Conservation (phyloP, 2,113 vertebrate genomes). For the Crotalus horridus region DNA sequence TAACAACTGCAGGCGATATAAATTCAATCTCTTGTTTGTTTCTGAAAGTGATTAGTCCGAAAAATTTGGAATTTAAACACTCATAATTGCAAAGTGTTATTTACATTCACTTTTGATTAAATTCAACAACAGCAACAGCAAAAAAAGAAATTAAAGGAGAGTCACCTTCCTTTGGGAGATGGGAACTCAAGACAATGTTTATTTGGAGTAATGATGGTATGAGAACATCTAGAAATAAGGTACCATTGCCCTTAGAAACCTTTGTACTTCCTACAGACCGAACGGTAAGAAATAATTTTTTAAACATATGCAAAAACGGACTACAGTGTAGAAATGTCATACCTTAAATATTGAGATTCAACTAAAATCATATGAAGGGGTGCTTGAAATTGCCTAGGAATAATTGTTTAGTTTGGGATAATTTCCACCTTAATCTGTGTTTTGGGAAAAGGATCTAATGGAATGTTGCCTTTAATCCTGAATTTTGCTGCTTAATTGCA, state of each 20-base stretch:
- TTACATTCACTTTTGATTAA: conserved; percentile 73
- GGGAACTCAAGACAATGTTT: conserved; percentile 51
- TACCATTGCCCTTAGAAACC: neutral
- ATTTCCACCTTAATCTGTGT: conserved; percentile 16
- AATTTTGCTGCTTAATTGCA: neutral
- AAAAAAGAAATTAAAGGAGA: conserved; percentile 39
- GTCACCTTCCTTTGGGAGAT: conserved; percentile 36
- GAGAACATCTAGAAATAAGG: neutral
- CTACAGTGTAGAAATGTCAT: neutral
- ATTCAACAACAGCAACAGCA: conserved; percentile 47
- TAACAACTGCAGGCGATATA: conserved; percentile 77
- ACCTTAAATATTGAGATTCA: neutral
- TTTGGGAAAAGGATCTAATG: neutral
- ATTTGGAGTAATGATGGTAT: conserved; percentile 22
- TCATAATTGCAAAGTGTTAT: conserved; percentile 71
- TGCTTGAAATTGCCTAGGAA: neutral
- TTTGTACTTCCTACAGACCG: neutral
- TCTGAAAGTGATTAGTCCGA: conserved; percentile 75
- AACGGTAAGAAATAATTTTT: neutral
- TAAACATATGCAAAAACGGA: neutral
- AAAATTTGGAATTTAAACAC: conserved; percentile 75
- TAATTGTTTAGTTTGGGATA: neutral
- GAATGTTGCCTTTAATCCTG: neutral
- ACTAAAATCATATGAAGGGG: neutral
- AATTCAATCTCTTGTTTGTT: conserved; percentile 74